These are phyloP conservation scores for Rhadinocentrus ornatus DNA, from an alignment of 2,797 vertebrate genomes.

Conservation along the genomic window DNA sequence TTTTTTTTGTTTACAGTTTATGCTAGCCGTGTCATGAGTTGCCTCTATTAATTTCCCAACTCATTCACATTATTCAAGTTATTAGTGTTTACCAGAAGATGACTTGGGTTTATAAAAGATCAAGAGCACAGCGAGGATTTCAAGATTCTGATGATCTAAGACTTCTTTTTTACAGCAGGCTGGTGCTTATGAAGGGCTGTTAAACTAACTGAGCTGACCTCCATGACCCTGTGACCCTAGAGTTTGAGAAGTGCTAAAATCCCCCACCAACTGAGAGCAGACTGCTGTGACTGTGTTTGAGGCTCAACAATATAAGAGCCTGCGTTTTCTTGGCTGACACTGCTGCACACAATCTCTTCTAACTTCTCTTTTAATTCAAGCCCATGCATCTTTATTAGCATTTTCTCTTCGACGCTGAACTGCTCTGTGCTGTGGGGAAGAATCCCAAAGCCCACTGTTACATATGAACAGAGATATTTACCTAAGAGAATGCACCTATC, in stretches of 20 bases:
- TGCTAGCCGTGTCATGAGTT: no score
- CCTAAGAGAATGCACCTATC: conserved; percentile 33
- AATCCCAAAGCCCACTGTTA: conserved; percentile 12
- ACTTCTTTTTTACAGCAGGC: not conserved
- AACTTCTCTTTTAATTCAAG: conserved; percentile 17
- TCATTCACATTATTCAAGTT: not conserved
- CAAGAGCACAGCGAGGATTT: not conserved
- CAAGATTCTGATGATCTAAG: not conserved
- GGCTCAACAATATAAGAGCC: conserved; percentile 11
- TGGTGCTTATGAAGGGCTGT: conserved; percentile 27
- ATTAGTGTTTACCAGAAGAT: not conserved
- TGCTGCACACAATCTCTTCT: conserved; percentile 10
- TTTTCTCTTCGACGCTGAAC: conserved; percentile 19
- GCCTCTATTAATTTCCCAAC: not conserved
- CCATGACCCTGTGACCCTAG: conserved; percentile 35
- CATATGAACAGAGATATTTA: conserved; percentile 30
- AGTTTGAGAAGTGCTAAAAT: conserved; percentile 50
- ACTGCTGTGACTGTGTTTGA: conserved; percentile 17
- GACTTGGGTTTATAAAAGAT: not conserved
- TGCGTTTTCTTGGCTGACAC: conserved; percentile 21
- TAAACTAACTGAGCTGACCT: conserved; percentile 57
- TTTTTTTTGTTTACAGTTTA: not conserved
- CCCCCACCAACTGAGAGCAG: conserved; percentile 44
- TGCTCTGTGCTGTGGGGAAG: conserved; percentile 9
- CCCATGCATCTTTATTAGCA: conserved; percentile 31